Base-by-base conservation (phyloP, 2,888 invertebrate genomes). In the Aphelenchoides bicaudatus region DNA sequence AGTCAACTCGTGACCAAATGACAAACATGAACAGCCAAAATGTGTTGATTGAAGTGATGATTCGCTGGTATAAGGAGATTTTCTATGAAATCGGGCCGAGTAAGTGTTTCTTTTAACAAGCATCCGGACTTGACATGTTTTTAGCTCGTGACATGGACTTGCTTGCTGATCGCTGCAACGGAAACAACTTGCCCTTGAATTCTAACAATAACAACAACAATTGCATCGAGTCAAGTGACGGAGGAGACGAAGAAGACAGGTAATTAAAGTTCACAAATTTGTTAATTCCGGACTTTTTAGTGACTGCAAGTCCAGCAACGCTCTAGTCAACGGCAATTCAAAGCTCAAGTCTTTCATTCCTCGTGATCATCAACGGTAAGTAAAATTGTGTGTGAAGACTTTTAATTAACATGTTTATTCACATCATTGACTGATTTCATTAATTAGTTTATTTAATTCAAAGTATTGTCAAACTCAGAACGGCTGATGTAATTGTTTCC, bases 1-100 rank as follows among this genome's bases (percentile, higher is more conserved):
- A 51, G 3, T 38, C 34, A 13, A 21, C 52, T 8, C 31, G 37
- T 23, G 52, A 51, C 25, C 52, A 51, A 1, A 28, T 51, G 10
- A 23, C 31, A n/a, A 51, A 28, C 38, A 16, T 51, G 52, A 23
- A 21, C 21, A 29, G 21, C n/a, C 52, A 51, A 3, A 51, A 51
- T 16, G 23, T 19, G 8, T 23, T 31, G 23, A 16, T 51, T 13
- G 21, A 51, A 37, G 31, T 51, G 3, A 37, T 51, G 37, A 51
- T 51, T 16, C 19, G 28, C 37, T 38, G 29, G 2, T 30, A 51
- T 39, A 30, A 1, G 38, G 50, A 51, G 25, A 51, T 51, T 16
- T 51, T 51, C 52, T 31, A 51, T 25, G 23, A 34, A 2, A 8
- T 51, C 21, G 16, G 25, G 10, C n/a, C 30, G 27, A 3, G 49